A percentile compares a stretch with the other conserved stretches of the same genome.
phyloP scores from a whole-genome alignment of 2,888 invertebrate genomes.

The Dicyrtoma fusca region DNA sequence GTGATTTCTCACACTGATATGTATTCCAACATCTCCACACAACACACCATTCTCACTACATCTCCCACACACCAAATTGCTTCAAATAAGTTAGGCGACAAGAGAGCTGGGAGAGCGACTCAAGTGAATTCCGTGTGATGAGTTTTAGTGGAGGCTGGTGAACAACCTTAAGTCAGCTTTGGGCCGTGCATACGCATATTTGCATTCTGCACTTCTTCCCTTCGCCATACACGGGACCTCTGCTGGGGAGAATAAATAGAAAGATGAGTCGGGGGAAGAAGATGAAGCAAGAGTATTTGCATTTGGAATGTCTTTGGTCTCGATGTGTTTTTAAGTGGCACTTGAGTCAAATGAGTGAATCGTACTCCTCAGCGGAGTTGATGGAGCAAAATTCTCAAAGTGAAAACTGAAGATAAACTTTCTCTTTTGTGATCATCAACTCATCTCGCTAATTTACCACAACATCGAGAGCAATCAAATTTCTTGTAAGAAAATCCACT shows the following conservation, averaged over 20 bases:
- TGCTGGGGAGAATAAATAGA: constrained; percentile 6
- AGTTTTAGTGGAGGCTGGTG: neutral
- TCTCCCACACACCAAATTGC: constrained; percentile 9
- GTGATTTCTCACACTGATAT: constrained; percentile 21
- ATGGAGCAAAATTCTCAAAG: constrained; percentile 23
- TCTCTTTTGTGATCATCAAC: constrained; percentile 16
- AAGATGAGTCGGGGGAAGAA: neutral
- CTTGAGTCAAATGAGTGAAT: constrained; percentile 24
- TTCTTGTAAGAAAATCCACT: neutral
- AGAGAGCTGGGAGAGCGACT: neutral
- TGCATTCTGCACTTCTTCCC: neutral
- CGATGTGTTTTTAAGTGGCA: constrained; percentile 28
- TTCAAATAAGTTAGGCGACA: constrained; percentile 17
- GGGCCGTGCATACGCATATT: neutral
- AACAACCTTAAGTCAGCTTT: constrained; percentile 2
- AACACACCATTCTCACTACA: neutral
- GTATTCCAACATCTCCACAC: neutral
- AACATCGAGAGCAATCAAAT: constrained; percentile 19
- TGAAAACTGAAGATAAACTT: constrained; percentile 19
- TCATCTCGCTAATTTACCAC: constrained; percentile 1
- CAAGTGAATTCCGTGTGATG: too few relatives aligned
- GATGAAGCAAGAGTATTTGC: constrained; percentile 25
- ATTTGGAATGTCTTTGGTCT: constrained; percentile 24
- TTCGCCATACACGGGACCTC: neutral
- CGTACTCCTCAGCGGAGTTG: constrained; percentile 5